phyloP scores from a whole-genome alignment of 92 coral and sea anemone species.

The Phenganax subtilis region DNA sequence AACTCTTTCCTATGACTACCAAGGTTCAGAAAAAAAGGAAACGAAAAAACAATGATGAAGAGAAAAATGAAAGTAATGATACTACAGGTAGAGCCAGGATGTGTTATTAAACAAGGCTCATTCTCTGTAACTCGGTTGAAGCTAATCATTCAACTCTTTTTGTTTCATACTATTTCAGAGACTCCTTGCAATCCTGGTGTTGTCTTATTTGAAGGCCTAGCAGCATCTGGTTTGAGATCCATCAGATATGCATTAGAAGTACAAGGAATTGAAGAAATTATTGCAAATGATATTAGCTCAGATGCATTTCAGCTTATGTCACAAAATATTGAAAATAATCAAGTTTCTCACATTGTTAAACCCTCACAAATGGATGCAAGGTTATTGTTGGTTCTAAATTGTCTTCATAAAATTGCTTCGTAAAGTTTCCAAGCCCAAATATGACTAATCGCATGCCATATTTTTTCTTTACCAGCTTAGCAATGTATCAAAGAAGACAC shows the following conservation, averaged over 20 bases:
- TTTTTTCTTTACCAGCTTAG: slow-evolving; percentile 45
- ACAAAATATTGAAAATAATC: slow-evolving; percentile 67
- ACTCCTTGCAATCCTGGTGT: slow-evolving; percentile 47
- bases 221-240: slow-evolving; percentile 98
- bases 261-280: slow-evolving; percentile 57
- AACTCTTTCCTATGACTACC: slow-evolving; percentile 40
- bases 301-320: slow-evolving; percentile 81
- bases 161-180: slow-evolving; percentile 15
- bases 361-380: slow-evolving; percentile 89
- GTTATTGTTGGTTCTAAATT: slow-evolving; percentile 32
- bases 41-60: neutral
- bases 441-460: neutral
- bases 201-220: slow-evolving; percentile 76
- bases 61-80: neutral
- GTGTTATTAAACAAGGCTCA: no score
- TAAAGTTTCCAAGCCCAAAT: neutral
- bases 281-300: slow-evolving; percentile 90
- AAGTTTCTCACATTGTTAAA: slow-evolving; percentile 63
- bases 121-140: no score
- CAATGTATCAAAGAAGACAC: slow-evolving; percentile 78
- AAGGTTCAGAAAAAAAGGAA: slow-evolving; percentile 47
- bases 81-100: neutral
- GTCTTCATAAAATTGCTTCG: neutral
- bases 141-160: neutral
- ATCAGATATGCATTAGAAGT: slow-evolving; percentile 91